phyloP scores from a whole-genome alignment of 2,888 invertebrate species.

The Drosophila anomalata region DNA sequence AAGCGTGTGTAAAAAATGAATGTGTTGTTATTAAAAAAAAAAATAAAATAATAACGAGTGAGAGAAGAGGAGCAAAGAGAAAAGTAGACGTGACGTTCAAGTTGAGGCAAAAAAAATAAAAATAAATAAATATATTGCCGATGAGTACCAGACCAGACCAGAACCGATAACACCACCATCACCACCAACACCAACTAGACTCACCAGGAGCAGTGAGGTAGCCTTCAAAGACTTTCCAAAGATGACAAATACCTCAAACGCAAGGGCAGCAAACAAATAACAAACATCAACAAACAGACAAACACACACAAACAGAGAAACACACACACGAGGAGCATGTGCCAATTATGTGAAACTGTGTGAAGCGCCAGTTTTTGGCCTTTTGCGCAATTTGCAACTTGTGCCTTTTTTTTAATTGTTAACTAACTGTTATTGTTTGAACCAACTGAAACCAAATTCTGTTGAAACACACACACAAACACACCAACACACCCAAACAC shows the following conservation, averaged over 20 bases:
- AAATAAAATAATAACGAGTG: not conserved
- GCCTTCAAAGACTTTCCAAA: slow-evolving; percentile 75
- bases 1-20: slow-evolving; percentile 80
- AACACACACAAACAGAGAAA: slow-evolving; percentile 32
- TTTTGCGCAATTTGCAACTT: slow-evolving; percentile 73
- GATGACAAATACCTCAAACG: slow-evolving; percentile 80
- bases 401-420: slow-evolving; percentile 73
- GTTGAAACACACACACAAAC: slow-evolving; percentile 62
- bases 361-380: slow-evolving; percentile 74
- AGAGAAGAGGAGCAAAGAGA: slow-evolving; percentile 21
- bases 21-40: slow-evolving; percentile 71
- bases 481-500: slow-evolving; percentile 13
- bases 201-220: slow-evolving; percentile 42
- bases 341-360: slow-evolving; percentile 67
- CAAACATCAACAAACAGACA: slow-evolving; percentile 42
- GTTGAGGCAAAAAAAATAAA: slow-evolving; percentile 35
- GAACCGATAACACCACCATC: slow-evolving; percentile 29
- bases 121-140: slow-evolving; percentile 13
- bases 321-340: slow-evolving; percentile 58
- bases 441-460: slow-evolving; percentile 74
- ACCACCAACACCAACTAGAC: slow-evolving; percentile 36
- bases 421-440: slow-evolving; percentile 75
- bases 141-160: slow-evolving; percentile 55
- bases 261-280: slow-evolving; percentile 65
- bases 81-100: slow-evolving; percentile 55